phyloP scores from a whole-genome alignment of 1,140 invertebrate species.

The Galleria mellonella region DNA sequence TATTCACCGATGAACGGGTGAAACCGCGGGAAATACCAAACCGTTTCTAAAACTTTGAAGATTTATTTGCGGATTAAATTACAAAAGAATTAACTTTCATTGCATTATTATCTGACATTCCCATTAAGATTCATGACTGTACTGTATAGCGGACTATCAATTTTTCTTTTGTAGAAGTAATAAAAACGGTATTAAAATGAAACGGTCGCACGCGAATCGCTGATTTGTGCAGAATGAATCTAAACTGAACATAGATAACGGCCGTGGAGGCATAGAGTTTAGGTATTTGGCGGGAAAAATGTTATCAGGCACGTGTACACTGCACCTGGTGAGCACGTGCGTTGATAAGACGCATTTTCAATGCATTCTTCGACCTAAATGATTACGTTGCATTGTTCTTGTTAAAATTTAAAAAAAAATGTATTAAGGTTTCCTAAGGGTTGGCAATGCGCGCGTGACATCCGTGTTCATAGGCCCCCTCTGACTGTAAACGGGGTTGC shows the following conservation, averaged over 20 bases:
- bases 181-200: slow-evolving; percentile 8
- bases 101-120: too few relatives aligned
- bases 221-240: slow-evolving; percentile 4
- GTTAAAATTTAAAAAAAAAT: too few relatives aligned
- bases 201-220: slow-evolving; percentile 12
- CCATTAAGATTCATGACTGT: not conserved
- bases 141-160: not conserved
- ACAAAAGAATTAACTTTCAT: too few relatives aligned
- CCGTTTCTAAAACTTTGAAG: too few relatives aligned
- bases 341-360: not conserved
- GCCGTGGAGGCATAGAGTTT: not conserved
- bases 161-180: slow-evolving; percentile 1
- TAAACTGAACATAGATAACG: not conserved
- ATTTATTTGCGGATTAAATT: too few relatives aligned
- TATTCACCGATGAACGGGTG: too few relatives aligned
- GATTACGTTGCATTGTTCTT: too few relatives aligned
- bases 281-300: slow-evolving; percentile 9
- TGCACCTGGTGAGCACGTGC: slow-evolving; percentile 2
- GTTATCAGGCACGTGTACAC: slow-evolving; percentile 17
- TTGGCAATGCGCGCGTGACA: too few relatives aligned
- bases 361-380: not conserved
- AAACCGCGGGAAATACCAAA: too few relatives aligned
- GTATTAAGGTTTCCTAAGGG: too few relatives aligned
- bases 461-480: too few relatives aligned
- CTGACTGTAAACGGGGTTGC: too few relatives aligned